phyloP scores from a whole-genome alignment of 37 sponge, comb jelly and placozoan genomes.

The Geodia barretti region DNA sequence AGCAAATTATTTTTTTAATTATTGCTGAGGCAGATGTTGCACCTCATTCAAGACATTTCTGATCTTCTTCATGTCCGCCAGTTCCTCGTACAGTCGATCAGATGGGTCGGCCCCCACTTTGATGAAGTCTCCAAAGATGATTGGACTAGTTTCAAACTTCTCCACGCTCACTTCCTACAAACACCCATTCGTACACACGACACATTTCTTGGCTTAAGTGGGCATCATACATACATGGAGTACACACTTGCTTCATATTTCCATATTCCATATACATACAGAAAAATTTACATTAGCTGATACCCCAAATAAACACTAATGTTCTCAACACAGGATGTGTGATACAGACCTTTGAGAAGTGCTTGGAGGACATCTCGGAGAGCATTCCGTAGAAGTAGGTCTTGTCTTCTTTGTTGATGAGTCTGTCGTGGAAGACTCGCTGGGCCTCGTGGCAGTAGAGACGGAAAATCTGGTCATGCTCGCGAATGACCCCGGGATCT shows the following conservation, averaged over 20 bases:
- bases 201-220: no score
- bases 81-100: slow-evolving; percentile 92
- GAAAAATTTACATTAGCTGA: not conserved
- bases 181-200: no score
- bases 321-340: no score
- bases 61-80: slow-evolving; percentile 82
- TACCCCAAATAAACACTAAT: no score
- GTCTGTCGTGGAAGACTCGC: slow-evolving; percentile 97
- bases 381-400: slow-evolving; percentile 91
- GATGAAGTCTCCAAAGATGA: slow-evolving; percentile 97
- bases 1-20: no score
- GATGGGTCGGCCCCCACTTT: slow-evolving; percentile 86
- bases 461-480: slow-evolving; percentile 85
- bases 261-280: not conserved
- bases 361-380: slow-evolving; percentile 93
- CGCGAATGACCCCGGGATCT: slow-evolving; percentile 95
- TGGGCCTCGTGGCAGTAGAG: slow-evolving; percentile 96
- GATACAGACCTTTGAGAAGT: slow-evolving; percentile 76
- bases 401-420: slow-evolving; percentile 92
- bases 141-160: slow-evolving; percentile 89
- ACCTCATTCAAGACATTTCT: slow-evolving; percentile 79
- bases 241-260: no score
- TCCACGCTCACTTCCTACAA: slow-evolving; percentile 88
- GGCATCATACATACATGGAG: no score
- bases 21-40: no score